Conservation (phyloP, 2,888 invertebrate species). For the Scaptomyza tumidula region DNA sequence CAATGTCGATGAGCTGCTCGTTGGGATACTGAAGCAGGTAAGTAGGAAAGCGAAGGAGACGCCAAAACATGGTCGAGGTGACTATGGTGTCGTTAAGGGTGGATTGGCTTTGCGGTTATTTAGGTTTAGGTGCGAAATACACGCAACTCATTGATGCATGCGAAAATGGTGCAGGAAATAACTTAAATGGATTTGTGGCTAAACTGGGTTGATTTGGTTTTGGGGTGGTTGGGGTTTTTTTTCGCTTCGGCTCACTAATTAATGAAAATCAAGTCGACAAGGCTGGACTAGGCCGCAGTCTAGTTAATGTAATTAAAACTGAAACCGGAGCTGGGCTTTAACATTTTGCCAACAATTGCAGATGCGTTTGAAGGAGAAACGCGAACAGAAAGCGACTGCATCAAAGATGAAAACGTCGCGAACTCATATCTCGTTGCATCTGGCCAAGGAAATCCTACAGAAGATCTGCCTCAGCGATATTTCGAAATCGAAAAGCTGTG, state of each 20-base stretch:
- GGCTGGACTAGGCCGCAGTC: too few species aligned
- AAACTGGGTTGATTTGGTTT: conserved; percentile 4
- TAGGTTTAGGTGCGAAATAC: conserved; percentile 68
- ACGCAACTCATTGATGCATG: conserved; percentile 75
- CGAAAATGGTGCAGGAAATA: conserved; percentile 71
- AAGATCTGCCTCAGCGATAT: conserved; percentile 94
- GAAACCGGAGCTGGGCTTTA: not conserved
- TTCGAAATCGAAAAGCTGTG: conserved; percentile 93
- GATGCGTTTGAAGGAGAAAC: conserved; percentile 90
- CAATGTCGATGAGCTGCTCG: conserved; percentile 97
- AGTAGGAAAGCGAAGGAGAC: conserved; percentile 6
- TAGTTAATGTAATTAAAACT: conserved; percentile 43
- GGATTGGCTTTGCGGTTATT: conserved; percentile 42
- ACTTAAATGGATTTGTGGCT: conserved; percentile 69
- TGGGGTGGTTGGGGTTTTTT: conserved; percentile 4
- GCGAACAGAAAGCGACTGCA: conserved; percentile 89
- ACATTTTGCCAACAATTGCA: conserved; percentile 44
- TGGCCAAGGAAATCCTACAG: conserved; percentile 92
- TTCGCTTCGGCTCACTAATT: conserved; percentile 65
- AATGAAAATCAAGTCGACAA: conserved; percentile 61
- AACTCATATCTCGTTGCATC: conserved; percentile 92
- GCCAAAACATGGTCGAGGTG: not conserved
- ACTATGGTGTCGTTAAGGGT: conserved; percentile 16
- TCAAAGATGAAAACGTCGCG: conserved; percentile 91
- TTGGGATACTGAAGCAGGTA: conserved; percentile 94